Conservation (phyloP, 2,888 invertebrate genomes). For the Lapara coniferarum region DNA sequence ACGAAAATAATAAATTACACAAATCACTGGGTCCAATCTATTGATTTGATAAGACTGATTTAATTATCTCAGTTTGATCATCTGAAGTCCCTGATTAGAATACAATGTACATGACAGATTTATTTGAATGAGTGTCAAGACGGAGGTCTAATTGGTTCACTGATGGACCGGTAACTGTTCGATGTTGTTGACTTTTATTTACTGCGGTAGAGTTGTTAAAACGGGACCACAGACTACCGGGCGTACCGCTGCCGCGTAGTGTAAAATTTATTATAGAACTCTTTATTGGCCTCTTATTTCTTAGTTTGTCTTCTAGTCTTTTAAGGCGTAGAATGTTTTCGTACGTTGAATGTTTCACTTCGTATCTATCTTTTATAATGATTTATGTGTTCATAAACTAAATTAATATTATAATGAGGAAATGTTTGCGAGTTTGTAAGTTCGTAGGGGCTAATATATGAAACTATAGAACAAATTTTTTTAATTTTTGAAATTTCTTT, state of each 20-base stretch:
- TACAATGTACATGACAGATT: slow-evolving; percentile 23
- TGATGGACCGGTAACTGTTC: slow-evolving; percentile 20
- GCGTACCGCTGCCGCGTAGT: slow-evolving; percentile 34
- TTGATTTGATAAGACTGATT: not conserved
- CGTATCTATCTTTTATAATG: not conserved
- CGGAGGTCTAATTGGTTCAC: slow-evolving; percentile 23
- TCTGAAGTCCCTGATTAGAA: not conserved
- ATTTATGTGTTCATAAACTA: not conserved
- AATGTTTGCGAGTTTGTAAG: no score
- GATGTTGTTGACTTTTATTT: slow-evolving; percentile 26
- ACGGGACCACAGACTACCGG: slow-evolving; percentile 42
- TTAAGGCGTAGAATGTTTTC: not conserved
- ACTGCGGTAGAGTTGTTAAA: slow-evolving; percentile 39
- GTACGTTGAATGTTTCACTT: not conserved
- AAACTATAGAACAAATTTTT: no score
- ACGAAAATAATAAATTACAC: no score
- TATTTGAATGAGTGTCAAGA: slow-evolving; percentile 17
- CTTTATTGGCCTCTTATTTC: slow-evolving; percentile 9
- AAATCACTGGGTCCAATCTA: not conserved
- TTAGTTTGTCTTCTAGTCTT: slow-evolving; percentile 5
- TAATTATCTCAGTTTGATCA: not conserved
- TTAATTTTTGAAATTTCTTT: no score
- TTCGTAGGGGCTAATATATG: no score
- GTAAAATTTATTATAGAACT: slow-evolving; percentile 19
- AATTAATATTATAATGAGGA: not conserved